Percentiles rank a stretch among this genome's conserved stretches.
phyloP scores from a whole-genome alignment of 2,888 invertebrate species.

The Sussaba pulchella region DNA sequence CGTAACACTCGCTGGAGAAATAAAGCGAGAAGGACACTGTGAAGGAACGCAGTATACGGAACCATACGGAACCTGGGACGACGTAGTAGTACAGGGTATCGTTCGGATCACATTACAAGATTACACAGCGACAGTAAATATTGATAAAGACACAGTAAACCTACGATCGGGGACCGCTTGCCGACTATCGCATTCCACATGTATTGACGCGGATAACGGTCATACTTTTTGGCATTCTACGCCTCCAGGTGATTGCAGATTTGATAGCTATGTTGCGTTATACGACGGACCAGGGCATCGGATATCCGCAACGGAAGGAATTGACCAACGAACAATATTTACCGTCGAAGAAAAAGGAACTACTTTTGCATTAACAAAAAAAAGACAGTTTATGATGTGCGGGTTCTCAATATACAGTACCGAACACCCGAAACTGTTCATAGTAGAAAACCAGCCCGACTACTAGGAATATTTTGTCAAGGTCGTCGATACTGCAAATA shows the following conservation, averaged over 20 bases:
- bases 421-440: conserved; percentile 66
- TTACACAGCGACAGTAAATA: conserved; percentile 23
- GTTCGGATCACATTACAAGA: conserved; percentile 41
- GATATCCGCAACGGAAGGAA: not conserved
- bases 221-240: conserved; percentile 55
- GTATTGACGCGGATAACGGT: conserved; percentile 58
- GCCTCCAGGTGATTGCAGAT: conserved; percentile 43
- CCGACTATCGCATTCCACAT: conserved; percentile 16
- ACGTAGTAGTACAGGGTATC: conserved; percentile 53
- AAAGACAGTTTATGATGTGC: conserved; percentile 27
- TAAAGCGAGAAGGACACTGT: not conserved
- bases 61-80: conserved; percentile 17
- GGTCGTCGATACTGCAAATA: conserved; percentile 25
- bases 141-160: conserved; percentile 37
- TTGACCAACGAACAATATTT: conserved; percentile 23
- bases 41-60: conserved; percentile 1
- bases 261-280: conserved; percentile 49
- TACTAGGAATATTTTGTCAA: not conserved
- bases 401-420: conserved; percentile 57
- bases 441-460: conserved; percentile 33
- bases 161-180: conserved; percentile 43
- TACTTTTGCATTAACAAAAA: conserved; percentile 60
- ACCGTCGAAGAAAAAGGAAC: conserved; percentile 46
- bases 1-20: not conserved
- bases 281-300: conserved; percentile 45